Evolutionary conservation across 1,140 invertebrate genomes (phyloP).

Genomic region (Drosophila ogumai): DNA sequence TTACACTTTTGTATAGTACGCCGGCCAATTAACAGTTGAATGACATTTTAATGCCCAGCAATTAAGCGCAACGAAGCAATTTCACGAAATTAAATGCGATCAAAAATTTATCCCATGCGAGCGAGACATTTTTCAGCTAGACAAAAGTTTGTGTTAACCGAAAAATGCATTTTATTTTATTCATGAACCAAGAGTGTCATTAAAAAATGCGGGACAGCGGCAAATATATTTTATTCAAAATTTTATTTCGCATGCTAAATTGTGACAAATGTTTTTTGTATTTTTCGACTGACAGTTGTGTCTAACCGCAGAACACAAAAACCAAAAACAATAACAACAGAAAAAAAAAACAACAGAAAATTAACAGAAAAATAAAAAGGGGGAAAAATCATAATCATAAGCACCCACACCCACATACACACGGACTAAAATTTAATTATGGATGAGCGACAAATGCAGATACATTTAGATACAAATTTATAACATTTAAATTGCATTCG

Average conservation of each 20-base stretch:
- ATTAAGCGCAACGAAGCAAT: constrained; percentile 61
- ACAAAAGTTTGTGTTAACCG: constrained; percentile 33
- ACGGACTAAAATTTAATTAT: constrained; percentile 53
- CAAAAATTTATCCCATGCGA: constrained; percentile 69
- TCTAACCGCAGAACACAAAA: constrained; percentile 67
- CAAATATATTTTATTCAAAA: constrained; percentile 76
- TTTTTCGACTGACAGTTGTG: constrained; percentile 62
- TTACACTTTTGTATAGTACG: constrained; percentile 51
- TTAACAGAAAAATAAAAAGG: constrained; percentile 8
- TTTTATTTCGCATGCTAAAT: constrained; percentile 71
- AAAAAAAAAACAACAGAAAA: constrained; percentile 12
- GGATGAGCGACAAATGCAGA: constrained; percentile 45
- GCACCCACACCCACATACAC: constrained; percentile 16
- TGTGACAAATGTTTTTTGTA: constrained; percentile 71
- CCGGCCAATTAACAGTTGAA: constrained; percentile 76
- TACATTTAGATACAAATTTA: constrained; percentile 16
- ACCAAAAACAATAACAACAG: constrained; percentile 22
- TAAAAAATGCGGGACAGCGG: constrained; percentile 59
- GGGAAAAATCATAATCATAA: constrained; percentile 72
- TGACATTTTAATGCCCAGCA: constrained; percentile 77
- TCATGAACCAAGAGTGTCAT: constrained; percentile 74
- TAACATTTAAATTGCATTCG: constrained; percentile 45
- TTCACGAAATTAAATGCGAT: constrained; percentile 22
- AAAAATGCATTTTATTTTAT: constrained; percentile 72
- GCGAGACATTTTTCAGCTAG: constrained; percentile 48